Conservation (phyloP, 2,797 vertebrate species). For the Echeneis naucrates region DNA sequence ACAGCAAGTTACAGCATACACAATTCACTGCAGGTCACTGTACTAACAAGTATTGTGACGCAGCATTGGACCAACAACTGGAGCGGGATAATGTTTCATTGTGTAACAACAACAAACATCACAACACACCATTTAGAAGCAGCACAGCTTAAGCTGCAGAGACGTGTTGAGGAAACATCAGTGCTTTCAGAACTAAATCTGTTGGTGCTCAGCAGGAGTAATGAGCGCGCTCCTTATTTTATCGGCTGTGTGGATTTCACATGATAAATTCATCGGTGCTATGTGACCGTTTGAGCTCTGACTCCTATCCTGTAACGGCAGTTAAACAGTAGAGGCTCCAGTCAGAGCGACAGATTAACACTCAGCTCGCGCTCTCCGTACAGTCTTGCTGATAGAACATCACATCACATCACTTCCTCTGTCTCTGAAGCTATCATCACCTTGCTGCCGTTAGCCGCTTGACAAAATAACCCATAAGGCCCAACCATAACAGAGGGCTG, state of each 20-base stretch:
- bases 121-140: neutral
- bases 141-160: no score
- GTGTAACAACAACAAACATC: neutral
- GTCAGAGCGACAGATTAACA: slow-evolving; percentile 34
- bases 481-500: slow-evolving; percentile 56
- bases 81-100: neutral
- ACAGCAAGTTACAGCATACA: no score
- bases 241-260: neutral
- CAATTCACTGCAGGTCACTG: no score
- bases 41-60: no score
- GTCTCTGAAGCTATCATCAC: slow-evolving; percentile 57
- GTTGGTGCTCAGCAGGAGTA: neutral
- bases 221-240: no score
- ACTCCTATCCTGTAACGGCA: slow-evolving; percentile 10
- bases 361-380: slow-evolving; percentile 28
- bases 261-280: neutral
- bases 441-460: slow-evolving; percentile 30
- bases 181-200: neutral
- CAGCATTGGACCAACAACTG: neutral
- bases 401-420: slow-evolving; percentile 54
- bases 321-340: slow-evolving; percentile 10
- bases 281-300: neutral
- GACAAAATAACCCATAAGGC: slow-evolving; percentile 64
- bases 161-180: no score
- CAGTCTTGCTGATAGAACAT: slow-evolving; percentile 38